A percentile compares a stretch with the other conserved stretches of the same genome.
Evolutionary conservation across 1,140 invertebrate genomes (phyloP).

Genomic region (Zaprionus kolodkinae): DNA sequence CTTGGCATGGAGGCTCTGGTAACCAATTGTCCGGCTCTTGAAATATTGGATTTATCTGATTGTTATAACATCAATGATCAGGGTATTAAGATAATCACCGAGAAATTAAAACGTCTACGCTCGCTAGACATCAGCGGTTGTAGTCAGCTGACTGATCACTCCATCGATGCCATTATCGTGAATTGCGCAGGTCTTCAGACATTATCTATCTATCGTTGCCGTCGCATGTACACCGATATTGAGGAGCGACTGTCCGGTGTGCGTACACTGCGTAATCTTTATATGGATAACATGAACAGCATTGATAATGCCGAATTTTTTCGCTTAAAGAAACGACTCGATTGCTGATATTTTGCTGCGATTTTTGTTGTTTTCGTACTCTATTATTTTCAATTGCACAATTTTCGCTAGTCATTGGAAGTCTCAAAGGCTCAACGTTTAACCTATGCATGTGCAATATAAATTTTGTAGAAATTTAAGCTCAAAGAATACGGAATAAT

Average conservation of each 20-base stretch:
- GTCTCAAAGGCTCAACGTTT: background rate
- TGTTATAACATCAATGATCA: slow-evolving; percentile 89
- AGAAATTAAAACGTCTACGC: slow-evolving; percentile 86
- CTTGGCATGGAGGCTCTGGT: slow-evolving; percentile 87
- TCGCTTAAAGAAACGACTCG: slow-evolving; percentile 75
- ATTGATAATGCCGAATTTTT: slow-evolving; percentile 79
- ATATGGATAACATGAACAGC: slow-evolving; percentile 75
- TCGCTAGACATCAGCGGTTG: slow-evolving; percentile 88
- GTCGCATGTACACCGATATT: slow-evolving; percentile 84
- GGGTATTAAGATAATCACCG: slow-evolving; percentile 86
- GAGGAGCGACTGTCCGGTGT: slow-evolving; percentile 85
- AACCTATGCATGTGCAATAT: slow-evolving; percentile 29
- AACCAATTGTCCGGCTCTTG: slow-evolving; percentile 88
- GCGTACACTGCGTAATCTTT: slow-evolving; percentile 84
- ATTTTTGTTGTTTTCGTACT: slow-evolving; percentile 76
- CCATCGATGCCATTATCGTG: slow-evolving; percentile 86
- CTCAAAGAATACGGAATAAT: background rate
- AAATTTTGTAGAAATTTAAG: slow-evolving; percentile 1
- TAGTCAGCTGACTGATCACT: slow-evolving; percentile 88
- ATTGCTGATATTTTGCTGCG: slow-evolving; percentile 83
- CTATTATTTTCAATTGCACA: slow-evolving; percentile 83
- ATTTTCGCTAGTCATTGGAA: slow-evolving; percentile 69
- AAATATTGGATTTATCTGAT: slow-evolving; percentile 87
- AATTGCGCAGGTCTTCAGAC: slow-evolving; percentile 85
- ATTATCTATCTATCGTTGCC: slow-evolving; percentile 73